These are phyloP conservation scores for Coracias cyanogaster DNA, from an alignment of 2,797 vertebrate species.

Conservation along the genomic window DNA sequence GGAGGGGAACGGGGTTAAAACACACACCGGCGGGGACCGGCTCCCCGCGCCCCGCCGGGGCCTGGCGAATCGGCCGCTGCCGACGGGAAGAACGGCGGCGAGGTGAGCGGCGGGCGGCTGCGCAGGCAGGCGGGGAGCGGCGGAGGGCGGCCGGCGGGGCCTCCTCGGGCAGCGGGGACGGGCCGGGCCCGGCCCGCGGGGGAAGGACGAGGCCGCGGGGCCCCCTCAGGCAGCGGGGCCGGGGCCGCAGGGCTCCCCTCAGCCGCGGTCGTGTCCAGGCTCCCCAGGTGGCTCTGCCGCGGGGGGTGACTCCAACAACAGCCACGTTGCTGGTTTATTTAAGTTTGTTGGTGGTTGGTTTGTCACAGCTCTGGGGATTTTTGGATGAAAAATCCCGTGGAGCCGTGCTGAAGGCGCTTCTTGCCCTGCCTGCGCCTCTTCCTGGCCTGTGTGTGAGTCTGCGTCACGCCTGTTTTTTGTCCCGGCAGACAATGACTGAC, in stretches of 20 bases:
- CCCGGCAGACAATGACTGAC: conserved; percentile 83
- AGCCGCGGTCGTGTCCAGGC: not conserved
- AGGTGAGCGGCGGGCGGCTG: not conserved
- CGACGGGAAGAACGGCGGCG: not conserved
- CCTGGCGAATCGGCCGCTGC: not conserved
- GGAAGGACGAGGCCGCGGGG: not conserved
- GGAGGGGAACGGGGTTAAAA: too few relatives aligned
- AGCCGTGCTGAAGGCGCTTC: not conserved
- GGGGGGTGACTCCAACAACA: not conserved
- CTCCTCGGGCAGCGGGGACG: too few relatives aligned
- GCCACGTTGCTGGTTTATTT: not conserved
- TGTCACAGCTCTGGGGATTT: rapidly evolving
- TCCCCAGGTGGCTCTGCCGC: rapidly evolving
- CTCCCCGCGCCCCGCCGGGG: not conserved
- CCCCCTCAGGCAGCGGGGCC: not conserved
- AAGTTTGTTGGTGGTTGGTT: too few relatives aligned
- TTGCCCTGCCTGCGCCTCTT: rapidly evolving
- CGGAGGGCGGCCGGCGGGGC: not conserved
- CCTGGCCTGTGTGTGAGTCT: rapidly evolving
- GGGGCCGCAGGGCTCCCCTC: not conserved
- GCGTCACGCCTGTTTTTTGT: not conserved
- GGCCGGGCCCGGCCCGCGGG: not conserved
- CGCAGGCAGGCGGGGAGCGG: not conserved
- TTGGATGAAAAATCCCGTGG: not conserved
- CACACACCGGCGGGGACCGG: too few relatives aligned